These are phyloP conservation scores for Tiphia femorata DNA, from an alignment of 2,888 invertebrate species.

Conservation along the genomic window DNA sequence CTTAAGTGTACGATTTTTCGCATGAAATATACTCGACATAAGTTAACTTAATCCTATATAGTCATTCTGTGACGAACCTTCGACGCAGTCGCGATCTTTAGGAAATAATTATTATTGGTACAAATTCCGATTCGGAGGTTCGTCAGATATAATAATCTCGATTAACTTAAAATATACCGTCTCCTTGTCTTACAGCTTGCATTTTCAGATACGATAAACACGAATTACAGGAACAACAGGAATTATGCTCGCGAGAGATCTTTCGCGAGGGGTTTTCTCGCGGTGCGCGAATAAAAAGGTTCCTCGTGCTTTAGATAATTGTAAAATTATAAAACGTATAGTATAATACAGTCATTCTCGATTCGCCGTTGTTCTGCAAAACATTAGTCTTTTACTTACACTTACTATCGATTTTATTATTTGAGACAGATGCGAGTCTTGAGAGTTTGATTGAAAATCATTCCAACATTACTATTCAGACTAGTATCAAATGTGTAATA, in stretches of 20 bases:
- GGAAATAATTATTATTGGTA: constrained; percentile 31
- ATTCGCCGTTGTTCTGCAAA: constrained; percentile 25
- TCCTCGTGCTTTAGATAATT: constrained; percentile 25
- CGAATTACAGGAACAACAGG: constrained; percentile 4
- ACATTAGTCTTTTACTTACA: constrained; percentile 16
- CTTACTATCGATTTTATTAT: constrained; percentile 22
- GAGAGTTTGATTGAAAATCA: too few relatives aligned
- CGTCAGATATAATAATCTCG: constrained; percentile 28
- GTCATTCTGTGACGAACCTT: constrained; percentile 36
- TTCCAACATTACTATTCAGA: constrained; percentile 11
- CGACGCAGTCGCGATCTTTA: constrained; percentile 26
- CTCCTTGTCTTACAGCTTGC: background rate
- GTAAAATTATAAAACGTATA: constrained; percentile 50
- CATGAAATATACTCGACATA: constrained; percentile 53
- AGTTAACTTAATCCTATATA: constrained; percentile 55
- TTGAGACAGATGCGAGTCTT: constrained; percentile 15
- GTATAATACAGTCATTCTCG: constrained; percentile 47
- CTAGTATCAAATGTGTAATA: constrained; percentile 23
- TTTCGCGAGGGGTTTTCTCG: too few relatives aligned
- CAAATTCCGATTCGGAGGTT: constrained; percentile 38
- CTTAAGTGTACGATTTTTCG: constrained; percentile 49
- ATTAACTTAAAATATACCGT: constrained; percentile 23
- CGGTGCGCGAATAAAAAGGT: constrained; percentile 16
- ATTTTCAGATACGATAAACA: background rate
- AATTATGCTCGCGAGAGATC: too few relatives aligned